phyloP scores from a whole-genome alignment of 2,888 invertebrate species.

The Cecidostiba fungosa region DNA sequence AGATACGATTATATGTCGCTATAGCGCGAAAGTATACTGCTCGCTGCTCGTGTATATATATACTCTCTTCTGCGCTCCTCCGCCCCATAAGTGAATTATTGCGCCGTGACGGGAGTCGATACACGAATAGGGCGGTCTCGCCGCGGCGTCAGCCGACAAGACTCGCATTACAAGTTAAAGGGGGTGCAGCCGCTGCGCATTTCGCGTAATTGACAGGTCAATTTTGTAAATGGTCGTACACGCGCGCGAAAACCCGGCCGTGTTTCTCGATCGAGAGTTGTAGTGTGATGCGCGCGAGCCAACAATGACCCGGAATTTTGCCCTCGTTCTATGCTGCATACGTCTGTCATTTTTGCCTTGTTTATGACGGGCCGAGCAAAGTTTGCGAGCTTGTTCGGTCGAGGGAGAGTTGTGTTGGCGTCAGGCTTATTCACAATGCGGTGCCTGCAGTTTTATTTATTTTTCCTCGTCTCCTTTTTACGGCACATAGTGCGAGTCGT shows the following conservation, averaged over 20 bases:
- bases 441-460: no score
- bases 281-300: neutral
- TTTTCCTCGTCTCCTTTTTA: neutral
- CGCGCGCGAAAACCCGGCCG: neutral
- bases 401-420: neutral
- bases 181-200: neutral
- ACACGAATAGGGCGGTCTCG: conserved; percentile 71
- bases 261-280: neutral
- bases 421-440: neutral
- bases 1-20: conserved; percentile 43
- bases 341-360: conserved; percentile 11
- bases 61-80: conserved; percentile 17
- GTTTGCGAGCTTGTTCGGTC: neutral
- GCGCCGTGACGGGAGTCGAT: conserved; percentile 68
- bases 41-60: neutral
- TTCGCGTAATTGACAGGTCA: conserved; percentile 60
- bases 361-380: neutral
- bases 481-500: no score
- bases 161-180: conserved; percentile 61
- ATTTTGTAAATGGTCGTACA: conserved; percentile 57
- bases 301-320: neutral
- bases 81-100: conserved; percentile 73
- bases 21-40: no score
- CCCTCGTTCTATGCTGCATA: neutral
- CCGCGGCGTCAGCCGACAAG: conserved; percentile 60